phyloP scores from a whole-genome alignment of 2,888 invertebrate species.

The Erpobdella octoculata region DNA sequence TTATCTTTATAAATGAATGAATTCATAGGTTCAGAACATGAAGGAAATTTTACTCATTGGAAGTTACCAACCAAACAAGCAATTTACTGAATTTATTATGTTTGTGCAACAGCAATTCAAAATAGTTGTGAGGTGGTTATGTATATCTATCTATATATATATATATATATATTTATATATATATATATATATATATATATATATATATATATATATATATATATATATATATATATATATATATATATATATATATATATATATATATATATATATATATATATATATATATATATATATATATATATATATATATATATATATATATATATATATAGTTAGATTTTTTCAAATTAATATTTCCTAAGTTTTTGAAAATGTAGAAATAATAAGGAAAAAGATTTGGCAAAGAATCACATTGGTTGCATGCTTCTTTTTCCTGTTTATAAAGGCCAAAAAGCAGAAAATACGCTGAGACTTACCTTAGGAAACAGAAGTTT shows the following conservation, averaged over 20 bases:
- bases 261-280: neutral
- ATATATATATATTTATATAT: neutral
- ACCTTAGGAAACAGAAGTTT: no score
- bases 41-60: slow-evolving; percentile 89
- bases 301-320: no score
- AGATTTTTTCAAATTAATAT: no score
- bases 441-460: no score
- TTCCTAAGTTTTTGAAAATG: no score
- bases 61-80: slow-evolving; percentile 73
- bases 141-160: neutral
- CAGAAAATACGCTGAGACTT: no score
- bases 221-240: neutral
- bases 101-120: slow-evolving; percentile 77
- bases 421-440: no score
- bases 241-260: neutral
- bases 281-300: neutral
- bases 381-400: no score
- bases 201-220: neutral
- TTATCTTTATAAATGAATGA: neutral
- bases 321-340: no score
- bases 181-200: neutral
- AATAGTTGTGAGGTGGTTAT: slow-evolving; percentile 65
- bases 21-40: slow-evolving; percentile 62
- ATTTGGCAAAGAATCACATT: no score
- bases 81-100: slow-evolving; percentile 73